These are phyloP conservation scores for Aythya baeri DNA, from an alignment of 2,113 vertebrate genomes.

Conservation along the genomic window DNA sequence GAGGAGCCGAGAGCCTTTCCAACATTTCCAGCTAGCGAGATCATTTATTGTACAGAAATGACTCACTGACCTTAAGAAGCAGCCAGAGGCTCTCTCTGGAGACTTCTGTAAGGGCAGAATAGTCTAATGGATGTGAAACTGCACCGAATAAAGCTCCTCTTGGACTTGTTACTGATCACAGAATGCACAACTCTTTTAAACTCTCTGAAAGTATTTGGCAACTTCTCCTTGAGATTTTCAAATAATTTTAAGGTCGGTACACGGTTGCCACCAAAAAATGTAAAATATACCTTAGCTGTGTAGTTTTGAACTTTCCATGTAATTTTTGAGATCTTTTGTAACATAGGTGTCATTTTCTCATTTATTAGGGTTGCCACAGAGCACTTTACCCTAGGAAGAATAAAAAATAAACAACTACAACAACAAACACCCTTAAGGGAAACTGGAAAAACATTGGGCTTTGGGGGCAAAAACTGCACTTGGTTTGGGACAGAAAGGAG, in stretches of 20 bases:
- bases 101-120: not conserved
- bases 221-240: not conserved
- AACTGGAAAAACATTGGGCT: not conserved
- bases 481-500: not conserved
- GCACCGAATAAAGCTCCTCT: not conserved
- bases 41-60: constrained; percentile 4
- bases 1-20: not conserved
- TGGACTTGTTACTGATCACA: not conserved
- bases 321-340: not conserved
- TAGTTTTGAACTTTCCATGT: not conserved
- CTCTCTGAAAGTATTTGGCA: not conserved
- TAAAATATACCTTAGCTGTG: not conserved
- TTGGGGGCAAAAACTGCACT: not conserved
- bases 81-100: constrained; percentile 34
- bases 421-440: not conserved
- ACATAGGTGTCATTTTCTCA: not conserved
- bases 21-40: not conserved
- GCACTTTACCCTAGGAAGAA: not conserved
- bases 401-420: not conserved
- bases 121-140: constrained; percentile 6
- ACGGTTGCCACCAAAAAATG: not conserved
- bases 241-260: not conserved
- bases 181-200: not conserved
- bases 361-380: not conserved
- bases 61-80: constrained; percentile 43